Conservation (phyloP, 2,888 invertebrate species). For the Scaeva pyrastri region DNA sequence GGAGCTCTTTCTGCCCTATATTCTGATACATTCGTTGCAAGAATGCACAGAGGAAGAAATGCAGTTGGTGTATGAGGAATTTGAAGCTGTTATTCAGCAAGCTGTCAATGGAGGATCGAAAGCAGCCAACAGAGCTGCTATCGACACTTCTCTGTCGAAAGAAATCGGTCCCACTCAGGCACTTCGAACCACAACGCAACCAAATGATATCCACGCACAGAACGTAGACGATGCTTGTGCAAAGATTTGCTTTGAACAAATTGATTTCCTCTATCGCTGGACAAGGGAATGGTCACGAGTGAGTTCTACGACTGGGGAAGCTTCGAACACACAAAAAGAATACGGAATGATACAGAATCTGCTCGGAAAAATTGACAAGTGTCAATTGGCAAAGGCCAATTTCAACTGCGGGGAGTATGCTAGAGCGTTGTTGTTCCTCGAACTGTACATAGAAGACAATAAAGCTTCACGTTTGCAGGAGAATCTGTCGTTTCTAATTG, state of each 20-base stretch:
- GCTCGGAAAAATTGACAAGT: conserved; percentile 86
- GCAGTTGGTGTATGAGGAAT: conserved; percentile 85
- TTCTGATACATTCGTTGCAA: conserved; percentile 87
- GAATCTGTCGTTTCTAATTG: conserved; percentile 87
- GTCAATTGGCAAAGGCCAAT: conserved; percentile 89
- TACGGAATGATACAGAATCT: conserved; percentile 81
- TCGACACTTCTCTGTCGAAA: conserved; percentile 77
- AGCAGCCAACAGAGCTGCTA: conserved; percentile 43
- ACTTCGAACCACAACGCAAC: conserved; percentile 69
- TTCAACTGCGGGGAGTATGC: conserved; percentile 90
- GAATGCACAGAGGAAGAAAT: conserved; percentile 84
- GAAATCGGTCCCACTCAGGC: conserved; percentile 78
- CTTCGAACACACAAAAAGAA: conserved; percentile 75
- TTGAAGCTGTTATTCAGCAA: conserved; percentile 84
- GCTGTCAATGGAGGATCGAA: conserved; percentile 54
- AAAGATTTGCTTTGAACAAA: conserved; percentile 88
- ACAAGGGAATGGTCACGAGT: conserved; percentile 85
- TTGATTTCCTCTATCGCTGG: conserved; percentile 92
- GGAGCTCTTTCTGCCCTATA: conserved; percentile 90
- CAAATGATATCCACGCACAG: conserved; percentile 80
- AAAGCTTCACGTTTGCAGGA: conserved; percentile 85
- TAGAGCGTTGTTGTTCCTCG: conserved; percentile 90
- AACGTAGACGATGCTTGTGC: conserved; percentile 86
- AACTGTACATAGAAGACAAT: conserved; percentile 88
- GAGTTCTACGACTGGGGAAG: conserved; percentile 78